Evolutionary conservation across 2,113 vertebrate species (phyloP).

Genomic region (Rana temporaria): DNA sequence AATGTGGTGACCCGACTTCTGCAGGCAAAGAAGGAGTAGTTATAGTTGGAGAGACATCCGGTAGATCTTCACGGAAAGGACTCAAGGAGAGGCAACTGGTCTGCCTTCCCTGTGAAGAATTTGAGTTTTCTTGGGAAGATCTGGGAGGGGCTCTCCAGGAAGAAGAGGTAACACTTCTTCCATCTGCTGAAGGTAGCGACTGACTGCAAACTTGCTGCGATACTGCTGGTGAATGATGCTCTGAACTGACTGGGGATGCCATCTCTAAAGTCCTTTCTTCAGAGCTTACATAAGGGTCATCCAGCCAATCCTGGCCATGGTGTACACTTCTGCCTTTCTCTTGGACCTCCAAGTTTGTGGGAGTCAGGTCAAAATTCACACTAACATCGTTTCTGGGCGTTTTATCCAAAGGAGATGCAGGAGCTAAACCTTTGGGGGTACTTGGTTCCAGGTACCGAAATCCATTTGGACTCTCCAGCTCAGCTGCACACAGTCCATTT

Average conservation of each 20-base stretch:
- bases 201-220: conserved; percentile 63
- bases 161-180: conserved; percentile 57
- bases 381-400: conserved; percentile 75
- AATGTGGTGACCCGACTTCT: conserved; percentile 85
- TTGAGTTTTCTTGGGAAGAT: conserved; percentile 66
- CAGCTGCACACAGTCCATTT: conserved; percentile 32
- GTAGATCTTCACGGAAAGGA: conserved; percentile 74
- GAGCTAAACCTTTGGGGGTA: conserved; percentile 62
- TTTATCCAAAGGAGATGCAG: conserved; percentile 74
- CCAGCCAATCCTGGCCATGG: conserved; percentile 60
- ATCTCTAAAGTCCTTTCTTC: conserved; percentile 82
- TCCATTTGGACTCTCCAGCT: conserved; percentile 71
- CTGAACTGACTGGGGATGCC: conserved; percentile 71
- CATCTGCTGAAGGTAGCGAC: conserved; percentile 64
- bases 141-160: conserved; percentile 63
- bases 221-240: conserved; percentile 76
- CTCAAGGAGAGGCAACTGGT: conserved; percentile 80
- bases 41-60: conserved; percentile 79
- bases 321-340: conserved; percentile 66
- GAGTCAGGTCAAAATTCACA: conserved; percentile 78
- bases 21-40: conserved; percentile 86
- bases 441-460: conserved; percentile 65
- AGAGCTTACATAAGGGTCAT: conserved; percentile 71
- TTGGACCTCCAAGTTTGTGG: conserved; percentile 73
- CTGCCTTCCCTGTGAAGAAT: conserved; percentile 72